These are phyloP conservation scores for Thaumatotibia leucotreta DNA, from an alignment of 1,140 invertebrate species.

Conservation along the genomic window DNA sequence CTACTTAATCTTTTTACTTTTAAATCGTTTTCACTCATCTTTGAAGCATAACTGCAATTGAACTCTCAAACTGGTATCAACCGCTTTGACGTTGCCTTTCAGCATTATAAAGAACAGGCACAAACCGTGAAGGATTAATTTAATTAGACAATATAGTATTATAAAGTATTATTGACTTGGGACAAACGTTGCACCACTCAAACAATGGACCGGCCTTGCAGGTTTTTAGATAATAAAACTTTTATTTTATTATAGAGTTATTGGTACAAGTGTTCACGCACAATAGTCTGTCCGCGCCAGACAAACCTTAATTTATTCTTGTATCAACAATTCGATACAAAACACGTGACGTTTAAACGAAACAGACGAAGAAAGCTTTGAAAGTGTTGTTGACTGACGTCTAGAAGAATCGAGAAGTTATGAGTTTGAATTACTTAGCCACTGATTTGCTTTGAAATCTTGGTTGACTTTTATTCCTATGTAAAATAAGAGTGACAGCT, in stretches of 20 bases:
- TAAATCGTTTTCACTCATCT: no score
- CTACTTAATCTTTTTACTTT: no score
- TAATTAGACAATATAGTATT: conserved; percentile 12
- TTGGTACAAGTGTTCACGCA: neutral
- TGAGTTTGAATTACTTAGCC: no score
- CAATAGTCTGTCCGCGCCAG: neutral
- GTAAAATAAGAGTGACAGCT: no score
- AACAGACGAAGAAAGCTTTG: neutral
- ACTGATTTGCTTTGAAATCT: no score
- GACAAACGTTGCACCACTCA: neutral
- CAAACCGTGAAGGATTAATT: conserved; percentile 11
- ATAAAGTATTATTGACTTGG: neutral
- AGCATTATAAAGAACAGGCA: neutral
- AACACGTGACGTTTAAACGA: conserved; percentile 1
- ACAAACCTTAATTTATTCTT: neutral
- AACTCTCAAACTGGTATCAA: neutral
- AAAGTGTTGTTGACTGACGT: neutral
- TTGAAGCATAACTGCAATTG: neutral
- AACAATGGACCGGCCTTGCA: conserved; percentile 3
- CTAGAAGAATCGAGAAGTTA: no score
- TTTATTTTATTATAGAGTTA: neutral
- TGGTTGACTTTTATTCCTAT: no score
- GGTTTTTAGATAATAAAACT: conserved; percentile 10
- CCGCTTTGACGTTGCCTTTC: neutral
- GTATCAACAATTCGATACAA: neutral